A percentile compares a stretch with the other conserved stretches of the same genome.
These are phyloP conservation scores for Eucidaris tribuloides DNA, from an alignment of 35 echinoderm and acorn worm genomes.

Conservation along the genomic window DNA sequence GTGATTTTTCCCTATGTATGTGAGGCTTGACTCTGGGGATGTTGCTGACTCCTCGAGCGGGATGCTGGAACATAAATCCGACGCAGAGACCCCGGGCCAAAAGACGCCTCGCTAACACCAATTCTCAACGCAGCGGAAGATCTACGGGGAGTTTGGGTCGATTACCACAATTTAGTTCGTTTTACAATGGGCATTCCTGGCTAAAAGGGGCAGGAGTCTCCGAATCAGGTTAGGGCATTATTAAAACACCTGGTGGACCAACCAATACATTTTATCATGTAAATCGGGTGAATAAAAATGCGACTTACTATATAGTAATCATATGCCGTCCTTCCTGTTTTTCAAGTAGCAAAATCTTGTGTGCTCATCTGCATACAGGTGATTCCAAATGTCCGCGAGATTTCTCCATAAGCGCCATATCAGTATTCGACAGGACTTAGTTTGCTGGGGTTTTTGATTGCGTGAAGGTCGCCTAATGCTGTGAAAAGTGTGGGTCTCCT, in stretches of 20 bases:
- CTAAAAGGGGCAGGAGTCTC: no score
- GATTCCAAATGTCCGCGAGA: conserved; percentile 91
- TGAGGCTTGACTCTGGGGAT: no score
- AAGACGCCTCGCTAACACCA: no score
- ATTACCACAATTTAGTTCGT: no score
- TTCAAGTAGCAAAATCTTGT: conserved; percentile 76
- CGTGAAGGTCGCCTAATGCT: no score
- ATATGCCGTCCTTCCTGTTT: conserved; percentile 98
- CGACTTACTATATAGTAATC: conserved; percentile 95
- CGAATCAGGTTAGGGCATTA: no score
- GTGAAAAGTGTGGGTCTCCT: conserved; percentile 73
- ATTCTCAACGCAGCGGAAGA: no score
- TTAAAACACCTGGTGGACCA: no score
- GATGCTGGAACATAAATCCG: conserved; percentile 77
- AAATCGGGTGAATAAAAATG: background rate
- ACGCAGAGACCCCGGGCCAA: conserved; percentile 62
- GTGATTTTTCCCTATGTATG: no score
- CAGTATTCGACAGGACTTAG: conserved; percentile 94
- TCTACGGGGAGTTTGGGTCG: no score
- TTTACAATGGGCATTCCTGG: no score
- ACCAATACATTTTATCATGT: no score
- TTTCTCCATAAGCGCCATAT: conserved; percentile 99
- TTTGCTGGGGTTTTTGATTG: conserved; percentile 97
- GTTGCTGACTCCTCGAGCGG: conserved; percentile 75
- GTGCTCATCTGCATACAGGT: conserved; percentile 83